A percentile compares a stretch with the other conserved stretches of the same genome.
These are phyloP conservation scores for Oryzias curvinotus DNA, from an alignment of 2,113 vertebrate species.

Conservation along the genomic window DNA sequence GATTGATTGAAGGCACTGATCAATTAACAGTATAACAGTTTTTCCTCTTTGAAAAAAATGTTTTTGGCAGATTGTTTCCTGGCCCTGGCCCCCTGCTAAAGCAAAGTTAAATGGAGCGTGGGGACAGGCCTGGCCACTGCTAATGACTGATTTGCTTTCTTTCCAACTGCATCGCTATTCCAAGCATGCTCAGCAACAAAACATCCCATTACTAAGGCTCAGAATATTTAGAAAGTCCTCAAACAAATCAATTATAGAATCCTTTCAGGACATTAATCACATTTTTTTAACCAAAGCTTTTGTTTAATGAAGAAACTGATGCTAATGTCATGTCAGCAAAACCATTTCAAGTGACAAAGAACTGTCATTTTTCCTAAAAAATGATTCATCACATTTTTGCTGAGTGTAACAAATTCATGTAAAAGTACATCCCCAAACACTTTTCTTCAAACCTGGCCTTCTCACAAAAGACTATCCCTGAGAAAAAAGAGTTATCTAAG, in stretches of 20 bases:
- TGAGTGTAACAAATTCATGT: background rate
- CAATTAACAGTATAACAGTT: constrained; percentile 29
- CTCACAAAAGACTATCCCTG: too few species aligned
- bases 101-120: constrained; percentile 59
- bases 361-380: constrained; percentile 21
- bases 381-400: constrained; percentile 29
- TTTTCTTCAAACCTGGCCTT: too few species aligned
- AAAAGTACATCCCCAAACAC: too few species aligned
- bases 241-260: constrained; percentile 48
- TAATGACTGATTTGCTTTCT: constrained; percentile 64
- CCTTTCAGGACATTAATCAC: constrained; percentile 22
- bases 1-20: constrained; percentile 47
- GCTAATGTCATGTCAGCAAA: constrained; percentile 30
- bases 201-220: constrained; percentile 43
- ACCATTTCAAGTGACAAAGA: constrained; percentile 19
- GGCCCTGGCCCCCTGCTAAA: constrained; percentile 36
- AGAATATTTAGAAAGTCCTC: constrained; percentile 47
- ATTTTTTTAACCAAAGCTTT: constrained; percentile 2
- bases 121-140: constrained; percentile 42
- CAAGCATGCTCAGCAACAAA: constrained; percentile 46
- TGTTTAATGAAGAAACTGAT: constrained; percentile 25
- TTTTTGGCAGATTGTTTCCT: constrained; percentile 53
- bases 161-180: constrained; percentile 51
- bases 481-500: too few species aligned
- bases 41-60: constrained; percentile 40